phyloP scores from a whole-genome alignment of 2,113 vertebrate species.

The Colius striatus region DNA sequence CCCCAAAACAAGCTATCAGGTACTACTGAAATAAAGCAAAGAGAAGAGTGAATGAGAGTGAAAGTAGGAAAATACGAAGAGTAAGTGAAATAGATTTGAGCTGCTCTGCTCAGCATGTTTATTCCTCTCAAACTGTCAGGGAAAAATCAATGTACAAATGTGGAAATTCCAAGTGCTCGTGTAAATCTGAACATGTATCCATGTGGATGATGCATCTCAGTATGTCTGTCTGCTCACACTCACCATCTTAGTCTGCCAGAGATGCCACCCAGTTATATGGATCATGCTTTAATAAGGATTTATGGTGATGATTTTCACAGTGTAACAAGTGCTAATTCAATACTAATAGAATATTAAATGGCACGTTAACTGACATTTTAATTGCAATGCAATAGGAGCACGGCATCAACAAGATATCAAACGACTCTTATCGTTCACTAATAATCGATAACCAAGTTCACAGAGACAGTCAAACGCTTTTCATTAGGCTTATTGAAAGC shows the following conservation, averaged over 20 bases:
- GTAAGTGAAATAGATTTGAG: slow-evolving; percentile 20
- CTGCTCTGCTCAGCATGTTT: neutral
- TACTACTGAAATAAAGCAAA: neutral
- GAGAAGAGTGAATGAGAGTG: neutral
- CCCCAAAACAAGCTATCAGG: neutral
- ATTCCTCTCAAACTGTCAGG: slow-evolving; percentile 29
- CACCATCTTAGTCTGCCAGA: neutral
- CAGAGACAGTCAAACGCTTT: slow-evolving; percentile 15
- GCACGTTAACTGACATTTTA: slow-evolving; percentile 57
- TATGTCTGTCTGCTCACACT: neutral
- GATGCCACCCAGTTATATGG: slow-evolving; percentile 52
- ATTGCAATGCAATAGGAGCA: slow-evolving; percentile 42
- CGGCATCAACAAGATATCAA: slow-evolving; percentile 31
- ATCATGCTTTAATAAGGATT: slow-evolving; percentile 60
- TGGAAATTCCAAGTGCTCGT: slow-evolving; percentile 21
- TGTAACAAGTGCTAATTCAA: slow-evolving; percentile 64
- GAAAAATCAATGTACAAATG: slow-evolving; percentile 49
- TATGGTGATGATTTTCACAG: slow-evolving; percentile 66
- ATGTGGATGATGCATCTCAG: neutral
- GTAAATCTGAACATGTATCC: neutral
- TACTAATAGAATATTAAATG: slow-evolving; percentile 67
- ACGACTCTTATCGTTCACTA: slow-evolving; percentile 40
- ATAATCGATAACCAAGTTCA: slow-evolving; percentile 67
- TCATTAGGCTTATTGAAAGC: slow-evolving; percentile 53
- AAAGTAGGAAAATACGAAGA: neutral